A percentile compares a stretch with the other conserved stretches of the same genome.
These are phyloP conservation scores for Conus betulinus DNA, from an alignment of 1,140 invertebrate species.

Conservation along the genomic window DNA sequence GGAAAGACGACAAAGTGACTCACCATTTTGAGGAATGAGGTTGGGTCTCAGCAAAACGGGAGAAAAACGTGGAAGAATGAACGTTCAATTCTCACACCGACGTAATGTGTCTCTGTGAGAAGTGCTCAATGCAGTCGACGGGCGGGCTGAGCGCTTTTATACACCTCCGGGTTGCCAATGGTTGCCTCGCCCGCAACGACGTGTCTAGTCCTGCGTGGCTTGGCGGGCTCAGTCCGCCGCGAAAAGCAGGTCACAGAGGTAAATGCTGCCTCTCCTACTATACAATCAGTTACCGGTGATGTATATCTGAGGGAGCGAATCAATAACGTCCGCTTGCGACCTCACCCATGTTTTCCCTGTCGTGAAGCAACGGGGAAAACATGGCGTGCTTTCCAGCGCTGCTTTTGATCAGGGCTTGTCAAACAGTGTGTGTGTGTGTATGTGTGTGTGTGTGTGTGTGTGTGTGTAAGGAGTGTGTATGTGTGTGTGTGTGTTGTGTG, in stretches of 20 bases:
- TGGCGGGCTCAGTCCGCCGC: neutral
- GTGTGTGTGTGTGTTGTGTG: slow-evolving; percentile 4
- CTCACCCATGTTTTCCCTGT: neutral
- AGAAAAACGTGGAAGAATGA: slow-evolving; percentile 6
- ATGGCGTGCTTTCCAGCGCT: neutral
- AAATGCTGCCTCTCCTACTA: neutral
- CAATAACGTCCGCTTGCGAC: neutral
- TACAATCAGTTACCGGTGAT: neutral
- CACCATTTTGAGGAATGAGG: slow-evolving; percentile 15
- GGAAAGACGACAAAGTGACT: neutral
- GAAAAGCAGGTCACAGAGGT: neutral
- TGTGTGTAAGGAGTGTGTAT: too few species aligned
- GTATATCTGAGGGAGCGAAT: neutral
- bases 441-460: slow-evolving; percentile 6
- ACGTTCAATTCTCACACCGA: slow-evolving; percentile 20
- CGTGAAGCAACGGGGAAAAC: neutral
- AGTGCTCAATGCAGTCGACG: neutral
- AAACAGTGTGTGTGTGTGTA: neutral
- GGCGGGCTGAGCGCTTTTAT: neutral
- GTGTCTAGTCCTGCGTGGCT: neutral
- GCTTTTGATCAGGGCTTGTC: neutral
- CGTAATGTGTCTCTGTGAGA: slow-evolving; percentile 24
- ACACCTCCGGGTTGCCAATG: slow-evolving; percentile 7
- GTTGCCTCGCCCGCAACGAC: neutral
- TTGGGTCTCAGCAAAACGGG: neutral